Conservation (phyloP, 2,113 vertebrate genomes). For the Elephas maximus region DNA sequence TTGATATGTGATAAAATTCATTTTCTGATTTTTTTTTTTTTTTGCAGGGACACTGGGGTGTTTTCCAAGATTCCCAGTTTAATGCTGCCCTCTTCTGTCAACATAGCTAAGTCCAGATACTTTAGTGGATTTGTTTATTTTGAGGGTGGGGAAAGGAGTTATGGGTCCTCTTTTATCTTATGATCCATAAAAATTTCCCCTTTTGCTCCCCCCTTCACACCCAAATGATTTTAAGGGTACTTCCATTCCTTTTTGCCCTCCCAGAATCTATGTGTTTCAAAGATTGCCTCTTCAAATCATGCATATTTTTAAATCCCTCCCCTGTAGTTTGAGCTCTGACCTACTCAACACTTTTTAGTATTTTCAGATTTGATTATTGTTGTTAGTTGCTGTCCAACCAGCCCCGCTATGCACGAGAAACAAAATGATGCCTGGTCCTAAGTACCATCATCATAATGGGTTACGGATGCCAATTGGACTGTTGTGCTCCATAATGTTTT, state of each 20-base stretch:
- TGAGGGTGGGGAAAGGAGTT: not conserved
- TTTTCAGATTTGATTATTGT: not conserved
- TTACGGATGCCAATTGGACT: too few relatives aligned
- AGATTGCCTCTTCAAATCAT: not conserved
- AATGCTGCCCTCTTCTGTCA: not conserved
- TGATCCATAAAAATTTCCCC: not conserved
- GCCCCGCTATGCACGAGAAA: too few relatives aligned
- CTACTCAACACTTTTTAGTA: not conserved
- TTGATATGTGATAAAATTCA: not conserved
- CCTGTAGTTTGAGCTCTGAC: not conserved
- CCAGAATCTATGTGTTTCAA: not conserved
- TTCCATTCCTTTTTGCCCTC: not conserved
- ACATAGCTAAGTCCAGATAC: not conserved
- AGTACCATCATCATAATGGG: too few relatives aligned
- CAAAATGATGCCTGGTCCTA: too few relatives aligned
- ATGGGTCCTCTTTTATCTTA: not conserved
- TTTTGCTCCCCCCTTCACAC: not conserved
- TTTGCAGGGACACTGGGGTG: not conserved
- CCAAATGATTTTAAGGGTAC: not conserved
- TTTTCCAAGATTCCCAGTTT: not conserved
- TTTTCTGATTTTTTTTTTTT: slow-evolving; percentile 10
- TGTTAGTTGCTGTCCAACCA: too few relatives aligned
- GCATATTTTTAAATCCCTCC: not conserved
- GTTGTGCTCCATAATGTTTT: too few relatives aligned
- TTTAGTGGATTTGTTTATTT: not conserved